Conservation (phyloP, 2,797 vertebrate species). For the Tapera naevia region DNA sequence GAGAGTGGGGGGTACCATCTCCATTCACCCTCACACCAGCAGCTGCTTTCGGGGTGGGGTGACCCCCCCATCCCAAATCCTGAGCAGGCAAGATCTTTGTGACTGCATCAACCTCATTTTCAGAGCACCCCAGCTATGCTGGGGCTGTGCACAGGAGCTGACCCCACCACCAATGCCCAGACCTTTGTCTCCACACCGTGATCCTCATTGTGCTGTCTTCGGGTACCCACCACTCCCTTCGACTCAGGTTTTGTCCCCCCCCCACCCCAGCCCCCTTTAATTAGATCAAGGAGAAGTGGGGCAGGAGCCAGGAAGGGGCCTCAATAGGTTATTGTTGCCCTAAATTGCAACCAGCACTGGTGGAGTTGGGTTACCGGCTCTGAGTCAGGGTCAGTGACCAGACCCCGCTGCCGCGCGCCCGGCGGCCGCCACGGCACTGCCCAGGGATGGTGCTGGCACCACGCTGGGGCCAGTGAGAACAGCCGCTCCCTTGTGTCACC, state of each 20-base stretch:
- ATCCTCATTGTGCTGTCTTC: not conserved
- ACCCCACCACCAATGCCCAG: accelerated
- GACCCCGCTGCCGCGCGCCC: not conserved
- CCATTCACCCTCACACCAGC: not conserved
- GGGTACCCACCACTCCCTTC: not conserved
- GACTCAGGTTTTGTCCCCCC: not conserved
- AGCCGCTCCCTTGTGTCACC: not conserved
- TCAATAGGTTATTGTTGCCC: slow-evolving; percentile 58
- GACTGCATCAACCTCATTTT: not conserved
- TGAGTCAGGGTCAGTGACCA: not conserved
- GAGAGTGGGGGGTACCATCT: accelerated
- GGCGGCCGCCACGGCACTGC: accelerated
- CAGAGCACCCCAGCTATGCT: accelerated
- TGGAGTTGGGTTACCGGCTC: not conserved
- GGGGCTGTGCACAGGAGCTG: not conserved
- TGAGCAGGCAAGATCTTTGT: not conserved
- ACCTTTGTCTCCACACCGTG: accelerated
- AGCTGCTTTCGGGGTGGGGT: not conserved
- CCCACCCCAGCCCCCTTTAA: not conserved
- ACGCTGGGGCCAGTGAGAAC: accelerated
- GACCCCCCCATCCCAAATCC: not conserved
- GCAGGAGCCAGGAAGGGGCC: slow-evolving; percentile 58
- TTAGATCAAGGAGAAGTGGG: slow-evolving; percentile 48
- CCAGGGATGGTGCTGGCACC: accelerated
- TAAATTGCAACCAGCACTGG: slow-evolving; percentile 18